These are phyloP conservation scores for Falco concolor DNA, from an alignment of 2,797 vertebrate species.

Conservation along the genomic window DNA sequence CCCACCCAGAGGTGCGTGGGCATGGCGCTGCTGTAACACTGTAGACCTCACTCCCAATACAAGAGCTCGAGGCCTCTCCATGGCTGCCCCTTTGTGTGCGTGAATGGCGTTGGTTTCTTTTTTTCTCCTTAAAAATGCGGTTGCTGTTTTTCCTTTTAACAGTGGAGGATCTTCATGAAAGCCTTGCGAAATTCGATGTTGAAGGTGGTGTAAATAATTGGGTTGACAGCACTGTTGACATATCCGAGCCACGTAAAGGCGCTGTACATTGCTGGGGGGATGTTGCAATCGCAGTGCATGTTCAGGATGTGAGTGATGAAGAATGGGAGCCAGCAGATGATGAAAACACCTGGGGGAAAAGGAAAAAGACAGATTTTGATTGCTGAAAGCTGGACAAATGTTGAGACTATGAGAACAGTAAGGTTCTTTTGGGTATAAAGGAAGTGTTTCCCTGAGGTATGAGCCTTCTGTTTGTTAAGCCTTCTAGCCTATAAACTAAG, in stretches of 20 bases:
- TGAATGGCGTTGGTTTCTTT: neutral
- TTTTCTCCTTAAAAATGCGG: neutral
- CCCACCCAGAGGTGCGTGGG: neutral
- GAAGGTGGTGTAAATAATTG: constrained; percentile 98
- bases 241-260: constrained; percentile 98
- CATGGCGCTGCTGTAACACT: neutral
- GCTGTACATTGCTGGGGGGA: constrained; percentile 91
- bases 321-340: constrained; percentile 99
- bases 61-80: neutral
- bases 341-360: constrained; percentile 88
- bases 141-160: constrained; percentile 71
- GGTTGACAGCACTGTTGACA: constrained; percentile 97
- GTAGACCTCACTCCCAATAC: neutral
- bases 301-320: constrained; percentile 99
- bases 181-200: constrained; percentile 98
- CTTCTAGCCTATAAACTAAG: neutral
- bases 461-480: neutral
- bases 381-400: neutral
- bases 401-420: neutral
- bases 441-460: neutral
- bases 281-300: constrained; percentile 92
- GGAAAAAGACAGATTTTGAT: neutral
- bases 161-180: constrained; percentile 98
- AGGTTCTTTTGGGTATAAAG: neutral
- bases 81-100: neutral